Evolutionary conservation across 1,140 invertebrate species (phyloP), one percentile per base, ranked within the genome.

Genomic region (Brachionus angularis): DNA sequence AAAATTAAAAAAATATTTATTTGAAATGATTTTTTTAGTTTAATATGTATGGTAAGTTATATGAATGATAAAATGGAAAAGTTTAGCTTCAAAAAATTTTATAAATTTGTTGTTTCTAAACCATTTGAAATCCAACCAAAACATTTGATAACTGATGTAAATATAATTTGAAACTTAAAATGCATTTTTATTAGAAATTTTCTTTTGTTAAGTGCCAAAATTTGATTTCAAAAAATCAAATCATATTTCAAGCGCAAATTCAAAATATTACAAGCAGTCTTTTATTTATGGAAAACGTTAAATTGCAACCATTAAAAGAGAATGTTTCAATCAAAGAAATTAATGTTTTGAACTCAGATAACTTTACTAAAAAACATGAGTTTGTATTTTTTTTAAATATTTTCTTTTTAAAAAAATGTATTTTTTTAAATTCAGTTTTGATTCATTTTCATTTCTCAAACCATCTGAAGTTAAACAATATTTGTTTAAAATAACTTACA

Each of bases 1-100:
- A 34, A 31, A 52, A 52, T 7, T 34, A 5, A 36, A 18, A 18
- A n/a, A n/a, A 16, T 39, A 39, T 64, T 42, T 25, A 31, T 21
- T 64, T 23, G n/a, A 23, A 25, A 5, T 61, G 16, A n/a, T n/a
- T n/a, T n/a, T 21, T 25, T 25, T 21, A 67, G 62, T 31, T 34
- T 67, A 31, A 67, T 67, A 25, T 67, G 62, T 46, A 67, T 46
- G 23, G 62, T 67, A 5, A 46, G 62, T 33, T 67, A 67, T 50
- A 2, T 23, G 5, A 67, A 67, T 34, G 62, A 67, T 7, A 46
- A 67, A 50, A 33, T 27, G 2, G 62, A 67, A 21, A 39, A 33
- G 1, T 10, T 67, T 8, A 67, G 62, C 36, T 67, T 67, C 46
- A 67, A 67, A 67, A 67, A 67, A 29, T 67, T 67, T 46, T 67